A percentile compares a stretch with the other conserved stretches of the same genome.
Evolutionary conservation across 2,797 vertebrate genomes (phyloP).

Genomic region (Petrocephalus sullivani): DNA sequence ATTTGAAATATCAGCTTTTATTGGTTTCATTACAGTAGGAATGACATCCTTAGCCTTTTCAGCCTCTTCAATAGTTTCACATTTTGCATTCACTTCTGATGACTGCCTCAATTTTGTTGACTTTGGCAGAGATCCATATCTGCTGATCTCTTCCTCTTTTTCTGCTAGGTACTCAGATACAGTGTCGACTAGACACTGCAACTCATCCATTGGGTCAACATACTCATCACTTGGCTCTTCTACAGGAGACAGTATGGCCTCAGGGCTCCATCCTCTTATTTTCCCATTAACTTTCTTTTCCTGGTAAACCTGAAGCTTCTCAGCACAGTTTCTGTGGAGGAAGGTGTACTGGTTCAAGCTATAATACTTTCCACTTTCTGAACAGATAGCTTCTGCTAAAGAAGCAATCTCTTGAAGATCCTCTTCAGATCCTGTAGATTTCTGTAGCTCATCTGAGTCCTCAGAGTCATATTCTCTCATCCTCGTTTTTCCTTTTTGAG

Average conservation of each 20-base stretch:
- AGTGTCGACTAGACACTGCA: slow-evolving; percentile 83
- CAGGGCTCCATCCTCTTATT: slow-evolving; percentile 39
- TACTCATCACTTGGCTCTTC: slow-evolving; percentile 68
- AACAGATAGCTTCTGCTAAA: slow-evolving; percentile 50
- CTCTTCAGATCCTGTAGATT: slow-evolving; percentile 71
- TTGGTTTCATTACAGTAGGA: slow-evolving; percentile 40
- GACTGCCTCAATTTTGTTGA: slow-evolving; percentile 62
- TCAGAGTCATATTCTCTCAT: slow-evolving; percentile 70
- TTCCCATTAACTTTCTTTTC: slow-evolving; percentile 53
- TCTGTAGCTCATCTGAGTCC: slow-evolving; percentile 77
- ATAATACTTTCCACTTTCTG: slow-evolving; percentile 57
- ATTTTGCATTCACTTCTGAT: slow-evolving; percentile 54
- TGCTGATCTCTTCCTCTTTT: slow-evolving; percentile 91
- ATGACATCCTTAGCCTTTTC: slow-evolving; percentile 46
- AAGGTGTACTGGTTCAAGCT: slow-evolving; percentile 42
- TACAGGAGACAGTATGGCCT: slow-evolving; percentile 53
- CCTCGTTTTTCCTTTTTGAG: slow-evolving; percentile 57
- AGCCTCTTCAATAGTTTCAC: slow-evolving; percentile 51
- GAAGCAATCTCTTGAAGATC: slow-evolving; percentile 66
- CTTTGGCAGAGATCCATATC: slow-evolving; percentile 70
- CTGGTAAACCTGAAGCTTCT: slow-evolving; percentile 40
- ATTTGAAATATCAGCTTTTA: slow-evolving; percentile 48
- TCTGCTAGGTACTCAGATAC: slow-evolving; percentile 91
- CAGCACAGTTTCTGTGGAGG: slow-evolving; percentile 32
- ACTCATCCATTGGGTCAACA: slow-evolving; percentile 78